phyloP scores from a whole-genome alignment of 1,140 invertebrate species.

The Lysiphlebus fabarum region DNA sequence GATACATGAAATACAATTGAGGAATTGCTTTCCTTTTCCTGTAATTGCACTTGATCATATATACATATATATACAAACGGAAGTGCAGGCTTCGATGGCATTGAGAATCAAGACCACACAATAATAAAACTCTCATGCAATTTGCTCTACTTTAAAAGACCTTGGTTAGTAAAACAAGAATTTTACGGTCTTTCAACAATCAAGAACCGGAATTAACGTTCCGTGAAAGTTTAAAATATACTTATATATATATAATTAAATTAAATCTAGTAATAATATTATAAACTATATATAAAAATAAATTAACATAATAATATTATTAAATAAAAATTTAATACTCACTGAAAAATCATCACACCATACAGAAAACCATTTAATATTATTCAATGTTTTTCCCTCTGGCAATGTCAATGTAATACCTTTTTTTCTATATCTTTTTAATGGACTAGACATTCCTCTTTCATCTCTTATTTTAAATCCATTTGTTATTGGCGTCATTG shows the following conservation, averaged over 20 bases:
- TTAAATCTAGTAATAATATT: background rate
- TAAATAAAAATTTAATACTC: conserved; percentile 56
- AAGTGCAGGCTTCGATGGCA: conserved; percentile 12
- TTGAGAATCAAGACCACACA: conserved; percentile 6
- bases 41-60: background rate
- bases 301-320: conserved; percentile 1
- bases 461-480: conserved; percentile 78
- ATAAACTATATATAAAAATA: background rate
- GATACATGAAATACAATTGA: too few species aligned
- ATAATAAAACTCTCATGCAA: background rate
- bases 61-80: background rate
- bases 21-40: conserved; percentile 9
- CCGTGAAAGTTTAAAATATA: conserved; percentile 11
- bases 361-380: conserved; percentile 82
- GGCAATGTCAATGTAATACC: conserved; percentile 80
- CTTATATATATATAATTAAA: background rate
- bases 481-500: conserved; percentile 62
- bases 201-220: conserved; percentile 16
- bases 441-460: conserved; percentile 65
- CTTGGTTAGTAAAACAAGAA: conserved; percentile 14
- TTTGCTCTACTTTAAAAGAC: conserved; percentile 16
- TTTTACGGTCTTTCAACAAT: conserved; percentile 12
- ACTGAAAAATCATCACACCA: conserved; percentile 89
- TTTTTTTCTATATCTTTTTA: conserved; percentile 74
- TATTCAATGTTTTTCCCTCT: conserved; percentile 77